Base-by-base conservation (phyloP, 2,113 vertebrate genomes). In the Sander lucioperca region DNA sequence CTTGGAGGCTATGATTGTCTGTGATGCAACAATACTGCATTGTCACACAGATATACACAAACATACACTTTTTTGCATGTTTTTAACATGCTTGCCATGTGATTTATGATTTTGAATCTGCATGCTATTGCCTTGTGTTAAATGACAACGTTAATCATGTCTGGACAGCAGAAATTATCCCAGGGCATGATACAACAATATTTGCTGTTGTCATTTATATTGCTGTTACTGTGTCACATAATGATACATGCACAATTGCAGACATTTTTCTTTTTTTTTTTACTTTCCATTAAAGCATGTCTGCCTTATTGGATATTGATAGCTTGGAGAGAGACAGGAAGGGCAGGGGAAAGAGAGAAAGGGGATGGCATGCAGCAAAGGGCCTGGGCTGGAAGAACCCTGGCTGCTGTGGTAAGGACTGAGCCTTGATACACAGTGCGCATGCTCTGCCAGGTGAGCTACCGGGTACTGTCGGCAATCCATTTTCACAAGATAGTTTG, bases 131-230 rank as follows among this genome's bases (percentile, higher is more conserved):
- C 6, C 25, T 23, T 27, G 47, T 57, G 74, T 53, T 57, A 74
- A 54, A 33, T 72, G 47, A 54, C 50, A 83, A 71, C 7, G 25
- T 6, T 18, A 83, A 39, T 70, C 48, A 47, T 33, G 73, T 63
- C 62, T 73, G 56, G 78, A 64, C 23, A 43, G 76, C 27, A 63
- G 53, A 45, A 77, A 62, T 51, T 10, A 62, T 14, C 65, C 61
- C 0, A 6, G 62, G 63, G 77, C 47, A 15, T 59, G 16, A 51
- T 3, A 23, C 67, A 67, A 45, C 61, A 66, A 39, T 59, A 11
- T 63, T 36, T 25, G 7, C 36, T 75, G 67, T 54, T 62, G 36
- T 39, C 72, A 59, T 57, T 64, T 33, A 56, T 61, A 25, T 73
- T 57, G 36, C 54, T 48, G 12, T 59, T 62, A 23, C 27, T 72